Percentiles rank a stretch among this genome's conserved stretches.
Conservation (phyloP, 1,140 invertebrate genomes). For the Aphelenchoides fujianensis region DNA sequence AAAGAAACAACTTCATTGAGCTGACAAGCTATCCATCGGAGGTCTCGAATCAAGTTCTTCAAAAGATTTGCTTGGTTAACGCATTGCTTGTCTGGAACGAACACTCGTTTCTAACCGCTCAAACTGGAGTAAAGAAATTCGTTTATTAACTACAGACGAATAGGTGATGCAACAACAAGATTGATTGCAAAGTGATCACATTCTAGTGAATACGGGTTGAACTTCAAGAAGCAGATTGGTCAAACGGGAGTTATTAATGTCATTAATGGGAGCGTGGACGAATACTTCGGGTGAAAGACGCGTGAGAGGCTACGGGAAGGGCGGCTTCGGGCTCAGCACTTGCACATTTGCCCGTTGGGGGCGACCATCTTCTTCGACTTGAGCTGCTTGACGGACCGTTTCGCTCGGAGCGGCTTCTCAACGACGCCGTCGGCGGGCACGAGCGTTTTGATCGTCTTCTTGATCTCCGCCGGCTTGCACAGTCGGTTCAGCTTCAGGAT, state of each 20-base stretch:
- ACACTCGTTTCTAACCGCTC: neutral
- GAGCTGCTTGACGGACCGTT: neutral
- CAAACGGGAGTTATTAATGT: neutral
- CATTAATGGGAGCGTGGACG: neutral
- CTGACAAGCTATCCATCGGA: too few relatives aligned
- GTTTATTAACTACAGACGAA: neutral
- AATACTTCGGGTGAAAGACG: neutral
- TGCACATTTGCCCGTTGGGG: neutral
- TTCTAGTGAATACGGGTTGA: constrained; percentile 1
- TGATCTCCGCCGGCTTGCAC: neutral
- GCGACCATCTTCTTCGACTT: neutral
- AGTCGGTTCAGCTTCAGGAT: constrained; percentile 6
- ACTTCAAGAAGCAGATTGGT: neutral
- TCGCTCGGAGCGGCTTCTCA: neutral
- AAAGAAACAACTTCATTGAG: too few relatives aligned
- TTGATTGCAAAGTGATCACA: neutral
- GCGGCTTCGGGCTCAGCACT: neutral
- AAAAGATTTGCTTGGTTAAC: neutral
- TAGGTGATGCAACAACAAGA: neutral
- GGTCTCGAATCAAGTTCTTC: too few relatives aligned
- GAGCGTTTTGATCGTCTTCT: neutral
- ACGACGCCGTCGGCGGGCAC: neutral
- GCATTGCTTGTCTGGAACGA: neutral
- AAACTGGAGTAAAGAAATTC: neutral
- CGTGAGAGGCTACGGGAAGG: too few relatives aligned